Conservation (phyloP, 2,888 invertebrate species). For the Mesopsocus fuscifrons region DNA sequence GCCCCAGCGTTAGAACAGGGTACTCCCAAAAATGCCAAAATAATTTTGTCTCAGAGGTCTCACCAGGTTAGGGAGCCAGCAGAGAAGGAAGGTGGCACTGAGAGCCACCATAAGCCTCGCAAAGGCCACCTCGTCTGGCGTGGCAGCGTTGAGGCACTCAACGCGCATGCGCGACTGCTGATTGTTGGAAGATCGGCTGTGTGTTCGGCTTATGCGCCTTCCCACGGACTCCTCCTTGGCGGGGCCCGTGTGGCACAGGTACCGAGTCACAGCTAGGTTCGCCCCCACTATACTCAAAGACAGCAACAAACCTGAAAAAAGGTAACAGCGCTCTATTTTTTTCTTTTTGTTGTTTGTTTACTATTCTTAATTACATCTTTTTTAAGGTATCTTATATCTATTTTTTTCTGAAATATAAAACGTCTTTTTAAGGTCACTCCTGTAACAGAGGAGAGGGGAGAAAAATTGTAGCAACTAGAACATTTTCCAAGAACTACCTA, state of each 20-base stretch:
- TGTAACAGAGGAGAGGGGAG: too few relatives aligned
- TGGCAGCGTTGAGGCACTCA: slow-evolving; percentile 27
- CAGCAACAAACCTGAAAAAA: slow-evolving; percentile 40
- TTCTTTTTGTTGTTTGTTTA: too few relatives aligned
- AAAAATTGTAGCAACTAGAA: too few relatives aligned
- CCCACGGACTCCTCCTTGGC: not conserved
- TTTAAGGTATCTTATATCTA: too few relatives aligned
- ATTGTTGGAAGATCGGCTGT: slow-evolving; percentile 1
- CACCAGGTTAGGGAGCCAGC: slow-evolving; percentile 82
- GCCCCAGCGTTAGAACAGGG: too few relatives aligned
- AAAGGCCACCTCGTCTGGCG: slow-evolving; percentile 68
- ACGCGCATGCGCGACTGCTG: not conserved
- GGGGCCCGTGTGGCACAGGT: slow-evolving; percentile 38
- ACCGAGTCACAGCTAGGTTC: slow-evolving; percentile 62
- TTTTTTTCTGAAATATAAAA: too few relatives aligned
- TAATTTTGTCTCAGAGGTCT: too few relatives aligned
- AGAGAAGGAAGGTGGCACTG: slow-evolving; percentile 61
- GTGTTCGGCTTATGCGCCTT: slow-evolving; percentile 10
- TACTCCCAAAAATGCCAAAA: too few relatives aligned
- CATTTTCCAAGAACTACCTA: too few relatives aligned
- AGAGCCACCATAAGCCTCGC: slow-evolving; percentile 68
- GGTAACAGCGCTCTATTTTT: not conserved
- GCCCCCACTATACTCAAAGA: slow-evolving; percentile 61
- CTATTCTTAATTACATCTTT: too few relatives aligned
- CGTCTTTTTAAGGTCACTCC: too few relatives aligned